Evolutionary conservation across 2,113 vertebrate species (phyloP).

Genomic region (Cheirogaleus medius): DNA sequence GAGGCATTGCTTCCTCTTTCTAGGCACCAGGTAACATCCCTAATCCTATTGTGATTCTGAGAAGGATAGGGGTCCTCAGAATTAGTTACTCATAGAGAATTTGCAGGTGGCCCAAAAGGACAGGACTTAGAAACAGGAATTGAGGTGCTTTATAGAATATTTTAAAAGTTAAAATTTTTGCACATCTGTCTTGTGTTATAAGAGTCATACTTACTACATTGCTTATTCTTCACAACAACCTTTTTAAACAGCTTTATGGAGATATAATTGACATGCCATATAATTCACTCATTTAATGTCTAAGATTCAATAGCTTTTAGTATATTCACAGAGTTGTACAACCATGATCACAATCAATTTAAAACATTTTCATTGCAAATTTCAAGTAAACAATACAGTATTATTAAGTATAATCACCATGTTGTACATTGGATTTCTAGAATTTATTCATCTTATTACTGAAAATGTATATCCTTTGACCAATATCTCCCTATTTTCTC

Average conservation of each 20-base stretch:
- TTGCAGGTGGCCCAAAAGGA: not conserved
- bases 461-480: not conserved
- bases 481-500: not conserved
- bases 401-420: not conserved
- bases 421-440: not conserved
- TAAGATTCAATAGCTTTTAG: not conserved
- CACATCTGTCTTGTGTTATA: not conserved
- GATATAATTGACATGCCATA: not conserved
- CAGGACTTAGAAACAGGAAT: not conserved
- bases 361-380: not conserved
- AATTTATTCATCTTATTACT: not conserved
- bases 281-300: not conserved
- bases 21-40: not conserved
- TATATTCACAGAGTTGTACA: not conserved
- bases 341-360: not conserved
- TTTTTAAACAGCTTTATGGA: not conserved
- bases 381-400: not conserved
- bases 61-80: not conserved
- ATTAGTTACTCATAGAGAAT: not conserved
- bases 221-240: not conserved
- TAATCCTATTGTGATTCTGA: not conserved
- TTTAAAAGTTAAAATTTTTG: not conserved
- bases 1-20: not conserved
- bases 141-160: not conserved
- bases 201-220: not conserved